Percentiles rank a stretch among this genome's conserved stretches.
Evolutionary conservation across 1,140 invertebrate genomes (phyloP).

Genomic region (Parasteatoda tepidariorum): DNA sequence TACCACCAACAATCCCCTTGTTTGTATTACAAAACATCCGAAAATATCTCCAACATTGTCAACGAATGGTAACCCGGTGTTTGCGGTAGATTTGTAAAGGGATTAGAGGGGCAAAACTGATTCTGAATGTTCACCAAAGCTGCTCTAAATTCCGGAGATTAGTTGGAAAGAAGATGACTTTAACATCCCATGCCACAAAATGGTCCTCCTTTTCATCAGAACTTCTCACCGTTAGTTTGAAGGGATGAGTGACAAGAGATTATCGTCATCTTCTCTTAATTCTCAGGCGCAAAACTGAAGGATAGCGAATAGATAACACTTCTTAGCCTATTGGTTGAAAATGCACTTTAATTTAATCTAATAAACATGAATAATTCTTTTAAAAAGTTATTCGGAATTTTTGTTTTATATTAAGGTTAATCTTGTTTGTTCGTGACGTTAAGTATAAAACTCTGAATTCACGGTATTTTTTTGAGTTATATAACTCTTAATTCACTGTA

Average conservation of each 20-base stretch:
- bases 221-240: neutral
- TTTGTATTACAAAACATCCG: too few species aligned
- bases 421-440: too few species aligned
- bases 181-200: slow-evolving; percentile 21
- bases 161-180: slow-evolving; percentile 42
- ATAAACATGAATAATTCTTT: neutral
- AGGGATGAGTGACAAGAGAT: neutral
- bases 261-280: neutral
- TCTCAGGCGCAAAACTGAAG: neutral
- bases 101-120: slow-evolving; percentile 21
- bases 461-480: too few species aligned
- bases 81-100: slow-evolving; percentile 39
- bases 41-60: too few species aligned
- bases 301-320: neutral
- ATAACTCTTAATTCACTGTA: too few species aligned
- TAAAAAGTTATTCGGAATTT: neutral
- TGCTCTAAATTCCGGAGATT: slow-evolving; percentile 49
- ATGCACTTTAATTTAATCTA: neutral
- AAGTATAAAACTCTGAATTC: too few species aligned
- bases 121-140: slow-evolving; percentile 11
- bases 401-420: neutral
- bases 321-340: neutral
- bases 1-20: too few species aligned
- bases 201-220: neutral
- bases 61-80: neutral